phyloP scores from a whole-genome alignment of 2,797 vertebrate genomes.

The Megaceryle alcyon region DNA sequence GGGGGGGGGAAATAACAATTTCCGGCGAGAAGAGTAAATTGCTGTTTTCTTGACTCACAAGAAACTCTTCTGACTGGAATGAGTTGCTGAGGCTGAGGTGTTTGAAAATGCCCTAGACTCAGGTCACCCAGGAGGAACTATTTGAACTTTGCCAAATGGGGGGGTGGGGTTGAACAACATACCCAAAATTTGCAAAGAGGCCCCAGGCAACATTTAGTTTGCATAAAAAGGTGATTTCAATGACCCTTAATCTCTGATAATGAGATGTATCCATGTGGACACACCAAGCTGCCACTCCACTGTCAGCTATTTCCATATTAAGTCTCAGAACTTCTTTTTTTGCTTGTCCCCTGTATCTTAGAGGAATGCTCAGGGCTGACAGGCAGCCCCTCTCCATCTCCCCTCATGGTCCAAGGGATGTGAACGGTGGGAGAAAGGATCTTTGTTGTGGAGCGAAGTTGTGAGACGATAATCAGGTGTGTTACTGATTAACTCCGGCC shows the following conservation, averaged over 20 bases:
- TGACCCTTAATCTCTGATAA: constrained; percentile 21
- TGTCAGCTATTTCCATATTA: not conserved
- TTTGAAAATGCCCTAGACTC: not conserved
- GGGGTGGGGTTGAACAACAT: not conserved
- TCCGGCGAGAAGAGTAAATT: not conserved
- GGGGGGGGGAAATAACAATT: not conserved
- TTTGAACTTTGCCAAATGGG: not conserved
- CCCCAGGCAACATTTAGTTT: not conserved
- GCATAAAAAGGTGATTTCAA: not conserved
- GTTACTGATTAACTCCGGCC: constrained; percentile 66
- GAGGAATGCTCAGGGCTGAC: not conserved
- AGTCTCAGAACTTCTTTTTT: not conserved
- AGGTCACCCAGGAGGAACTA: not conserved
- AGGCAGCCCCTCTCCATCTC: not conserved
- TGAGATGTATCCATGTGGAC: not conserved
- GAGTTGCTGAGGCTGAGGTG: not conserved
- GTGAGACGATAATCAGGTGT: constrained; percentile 56
- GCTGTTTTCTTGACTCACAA: not conserved
- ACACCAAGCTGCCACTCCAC: not conserved
- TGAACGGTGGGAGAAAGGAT: not conserved
- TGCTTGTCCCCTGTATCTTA: fast-evolving
- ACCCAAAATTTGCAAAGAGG: not conserved
- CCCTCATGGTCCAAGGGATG: not conserved
- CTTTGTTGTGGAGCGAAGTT: not conserved
- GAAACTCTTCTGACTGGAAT: not conserved